These are phyloP conservation scores for Siderastrea radians DNA, from an alignment of 92 coral and sea anemone species.

Conservation along the genomic window DNA sequence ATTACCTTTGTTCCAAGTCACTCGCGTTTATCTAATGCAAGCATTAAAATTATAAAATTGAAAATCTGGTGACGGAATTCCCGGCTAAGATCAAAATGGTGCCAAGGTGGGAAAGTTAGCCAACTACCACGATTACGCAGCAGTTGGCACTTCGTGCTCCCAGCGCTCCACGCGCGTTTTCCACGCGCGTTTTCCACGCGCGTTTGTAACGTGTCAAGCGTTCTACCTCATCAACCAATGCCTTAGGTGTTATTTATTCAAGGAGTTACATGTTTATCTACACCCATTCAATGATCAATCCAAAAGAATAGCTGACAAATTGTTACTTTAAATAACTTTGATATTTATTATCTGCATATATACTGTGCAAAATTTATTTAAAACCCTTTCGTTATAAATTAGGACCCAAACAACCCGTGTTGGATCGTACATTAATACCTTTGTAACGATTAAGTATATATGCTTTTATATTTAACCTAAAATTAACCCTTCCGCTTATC, in stretches of 20 bases:
- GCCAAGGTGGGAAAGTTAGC: no score
- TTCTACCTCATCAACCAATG: not conserved
- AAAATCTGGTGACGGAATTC: no score
- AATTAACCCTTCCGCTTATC: not conserved
- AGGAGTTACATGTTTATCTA: not conserved
- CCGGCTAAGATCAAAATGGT: no score
- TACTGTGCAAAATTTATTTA: constrained; percentile 13
- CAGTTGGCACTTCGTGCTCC: not conserved
- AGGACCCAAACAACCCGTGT: constrained; percentile 3
- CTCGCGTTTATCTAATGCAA: no score
- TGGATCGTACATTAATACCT: constrained; percentile 4
- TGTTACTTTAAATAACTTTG: constrained; percentile 1
- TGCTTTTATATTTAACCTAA: not conserved
- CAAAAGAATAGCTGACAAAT: not conserved
- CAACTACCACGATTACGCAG: not conserved
- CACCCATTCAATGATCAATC: not conserved
- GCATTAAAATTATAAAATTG: no score
- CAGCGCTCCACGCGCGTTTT: not conserved
- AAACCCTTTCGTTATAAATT: constrained; percentile 19
- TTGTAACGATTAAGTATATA: not conserved
- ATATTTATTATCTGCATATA: constrained; percentile 7
- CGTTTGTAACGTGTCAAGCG: not conserved
- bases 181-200: not conserved
- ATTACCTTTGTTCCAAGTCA: no score
- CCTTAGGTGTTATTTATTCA: not conserved